Evolutionary conservation across 2,888 invertebrate genomes (phyloP), one percentile per base, ranked within the genome.

Genomic region (Eretmocerus hayati): DNA sequence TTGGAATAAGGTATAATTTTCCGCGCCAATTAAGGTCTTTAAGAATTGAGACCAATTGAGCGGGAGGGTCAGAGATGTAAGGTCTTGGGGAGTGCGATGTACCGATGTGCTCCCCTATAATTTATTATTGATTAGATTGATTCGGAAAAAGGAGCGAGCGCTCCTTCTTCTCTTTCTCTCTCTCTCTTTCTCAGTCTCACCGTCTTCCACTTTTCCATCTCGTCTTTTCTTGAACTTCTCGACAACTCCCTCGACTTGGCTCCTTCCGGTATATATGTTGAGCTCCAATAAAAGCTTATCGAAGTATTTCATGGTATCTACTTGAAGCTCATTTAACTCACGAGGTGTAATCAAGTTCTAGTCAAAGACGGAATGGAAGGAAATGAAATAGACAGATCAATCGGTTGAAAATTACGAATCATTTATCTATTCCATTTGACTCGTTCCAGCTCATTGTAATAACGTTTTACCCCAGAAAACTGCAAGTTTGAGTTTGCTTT

Each of bases 1-100:
- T 46, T 35, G 44, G 40, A 69, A 70, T 69, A 69, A 70, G 71
- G 69, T 71, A 69, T 71, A 71, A 71, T 71, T 69, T 71, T 69
- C 67, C 68, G 68, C 69, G 64, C 69, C 71, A 71, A 71, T 71
- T 71, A 71, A 71, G 71, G 71, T 71, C 71, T 71, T 71, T 67
- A 71, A 71, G 71, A 70, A 70, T 70, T 69, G 69, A 62, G 65
- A 69, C 68, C 71, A 71, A 71, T 71, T 67, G 70, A 69, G 68
- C 69, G 63, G 65, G 65, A 68, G 68, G 68, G 69, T 69, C 69
- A 66, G 65, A 61, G 66, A 59, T 62, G 61, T 65, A 63, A 63
- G 64, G 63, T 62, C 59, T 62, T 59, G 64, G 65, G 64, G 45
- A 48, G 48, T 63, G 57, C 56, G 61, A 64, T 63, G 66, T 62